Evolutionary conservation across 2,888 invertebrate genomes (phyloP), one percentile per base, ranked within the genome.

Genomic region (Busseola fusca): DNA sequence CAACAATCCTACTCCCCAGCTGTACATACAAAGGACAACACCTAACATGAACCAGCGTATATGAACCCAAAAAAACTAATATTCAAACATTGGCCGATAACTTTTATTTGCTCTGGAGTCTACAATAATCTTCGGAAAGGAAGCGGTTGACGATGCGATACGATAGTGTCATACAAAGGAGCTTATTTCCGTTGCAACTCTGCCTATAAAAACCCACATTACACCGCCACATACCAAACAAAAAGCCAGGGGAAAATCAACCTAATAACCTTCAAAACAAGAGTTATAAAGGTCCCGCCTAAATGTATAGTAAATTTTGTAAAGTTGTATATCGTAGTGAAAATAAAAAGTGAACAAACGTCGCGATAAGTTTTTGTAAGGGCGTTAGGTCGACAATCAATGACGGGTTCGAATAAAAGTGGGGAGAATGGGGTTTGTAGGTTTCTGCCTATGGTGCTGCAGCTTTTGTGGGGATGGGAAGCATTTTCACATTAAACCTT

Each of bases 341-440:
- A 94, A 95, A 95, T 95, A 95, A 95, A 95, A 95, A 94, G 92
- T 93, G 93, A 91, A 93, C 93, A 94, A 95, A 95, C 94, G 93
- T 92, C 90, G 86, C 88, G 94, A 95, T 95, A 95, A 95, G 92
- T 92, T 92, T 93, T 91, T 93, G 93, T 93, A 91, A 93, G 94
- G 94, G 94, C 94, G 94, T 90, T 94, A 94, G 94, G 94, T 94
- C 91, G 94, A 89, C 88, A 88, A 83, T 91, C 93, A 92, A 91
- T 93, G 93, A 89, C 89, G 86, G 85, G 86, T 90, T 85, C 86
- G 91, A 93, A 88, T 91, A 90, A 84, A 87, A 87, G 78, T 82
- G 69, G 76, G 78, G 74, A 82, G 76, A 73, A 54, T 67, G 76
- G 52, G 78, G 70, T 75, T 76, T 58, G 65, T 68, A 64, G 63